phyloP scores from a whole-genome alignment of 2,113 vertebrate genomes.

The Puffinus mauretanicus region DNA sequence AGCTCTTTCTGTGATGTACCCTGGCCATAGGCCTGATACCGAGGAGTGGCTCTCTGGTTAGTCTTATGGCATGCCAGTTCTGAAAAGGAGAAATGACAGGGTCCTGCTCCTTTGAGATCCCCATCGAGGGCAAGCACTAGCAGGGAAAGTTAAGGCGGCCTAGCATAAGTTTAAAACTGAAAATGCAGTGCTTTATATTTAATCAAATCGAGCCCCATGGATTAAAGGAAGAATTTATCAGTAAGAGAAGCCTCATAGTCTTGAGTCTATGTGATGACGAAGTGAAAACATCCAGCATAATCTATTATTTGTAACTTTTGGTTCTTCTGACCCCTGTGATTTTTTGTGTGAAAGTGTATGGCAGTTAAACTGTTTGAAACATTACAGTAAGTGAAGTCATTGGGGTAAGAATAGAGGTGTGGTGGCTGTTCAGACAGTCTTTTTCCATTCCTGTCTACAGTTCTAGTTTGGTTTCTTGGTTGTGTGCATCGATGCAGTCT shows the following conservation, averaged over 20 bases:
- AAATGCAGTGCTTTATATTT: background rate
- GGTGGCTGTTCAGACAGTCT: background rate
- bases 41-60: background rate
- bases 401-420: background rate
- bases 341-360: background rate
- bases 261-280: background rate
- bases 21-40: background rate
- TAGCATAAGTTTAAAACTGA: background rate
- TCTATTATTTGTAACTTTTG: background rate
- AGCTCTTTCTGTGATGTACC: background rate
- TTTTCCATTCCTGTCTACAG: slow-evolving; percentile 12
- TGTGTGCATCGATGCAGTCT: background rate
- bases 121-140: background rate
- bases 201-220: background rate
- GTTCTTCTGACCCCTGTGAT: background rate
- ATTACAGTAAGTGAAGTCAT: background rate
- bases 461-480: background rate
- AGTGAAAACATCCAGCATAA: background rate
- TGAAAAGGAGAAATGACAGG: background rate
- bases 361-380: background rate
- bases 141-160: background rate
- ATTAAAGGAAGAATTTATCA: background rate
- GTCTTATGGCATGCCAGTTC: background rate
- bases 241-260: background rate
- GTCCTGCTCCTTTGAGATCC: background rate